Evolutionary conservation across 2,888 invertebrate genomes (phyloP).

Genomic region (Metopia argyrocephala): DNA sequence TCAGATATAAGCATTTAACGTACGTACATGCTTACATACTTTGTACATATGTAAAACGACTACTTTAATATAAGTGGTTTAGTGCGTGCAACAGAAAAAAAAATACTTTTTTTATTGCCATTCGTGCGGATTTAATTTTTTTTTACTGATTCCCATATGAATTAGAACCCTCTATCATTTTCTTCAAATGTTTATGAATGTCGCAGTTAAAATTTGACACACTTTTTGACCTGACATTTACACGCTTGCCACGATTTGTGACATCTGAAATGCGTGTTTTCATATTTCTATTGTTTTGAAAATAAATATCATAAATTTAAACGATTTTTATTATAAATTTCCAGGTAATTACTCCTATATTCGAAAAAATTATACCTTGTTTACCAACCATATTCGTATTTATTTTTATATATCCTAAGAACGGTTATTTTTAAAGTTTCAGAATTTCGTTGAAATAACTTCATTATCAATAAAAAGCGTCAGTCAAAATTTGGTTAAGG

Average conservation of each 20-base stretch:
- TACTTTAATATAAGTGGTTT: neutral
- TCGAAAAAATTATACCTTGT: too few species aligned
- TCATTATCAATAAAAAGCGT: too few species aligned
- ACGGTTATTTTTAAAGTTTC: too few species aligned
- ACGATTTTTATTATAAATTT: too few species aligned
- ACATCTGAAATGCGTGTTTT: neutral
- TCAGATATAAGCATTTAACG: neutral
- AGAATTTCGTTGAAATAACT: too few species aligned
- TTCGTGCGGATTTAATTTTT: constrained; percentile 27
- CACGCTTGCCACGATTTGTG: constrained; percentile 12
- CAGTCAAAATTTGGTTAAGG: too few species aligned
- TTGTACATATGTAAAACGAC: neutral
- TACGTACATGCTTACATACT: neutral
- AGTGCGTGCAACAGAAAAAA: neutral
- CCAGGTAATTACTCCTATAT: too few species aligned
- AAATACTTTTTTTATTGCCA: constrained; percentile 6
- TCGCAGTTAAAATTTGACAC: constrained; percentile 17
- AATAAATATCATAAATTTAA: too few species aligned
- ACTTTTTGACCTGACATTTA: constrained; percentile 24
- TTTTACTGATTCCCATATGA: neutral
- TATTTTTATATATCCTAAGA: too few species aligned
- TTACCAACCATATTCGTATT: too few species aligned
- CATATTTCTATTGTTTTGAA: too few species aligned
- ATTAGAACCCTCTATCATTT: too few species aligned
- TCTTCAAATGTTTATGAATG: constrained; percentile 18